A percentile compares a stretch with the other conserved stretches of the same genome.
Conservation (phyloP, 2,888 invertebrate genomes). For the Rhamnusium bicolor region DNA sequence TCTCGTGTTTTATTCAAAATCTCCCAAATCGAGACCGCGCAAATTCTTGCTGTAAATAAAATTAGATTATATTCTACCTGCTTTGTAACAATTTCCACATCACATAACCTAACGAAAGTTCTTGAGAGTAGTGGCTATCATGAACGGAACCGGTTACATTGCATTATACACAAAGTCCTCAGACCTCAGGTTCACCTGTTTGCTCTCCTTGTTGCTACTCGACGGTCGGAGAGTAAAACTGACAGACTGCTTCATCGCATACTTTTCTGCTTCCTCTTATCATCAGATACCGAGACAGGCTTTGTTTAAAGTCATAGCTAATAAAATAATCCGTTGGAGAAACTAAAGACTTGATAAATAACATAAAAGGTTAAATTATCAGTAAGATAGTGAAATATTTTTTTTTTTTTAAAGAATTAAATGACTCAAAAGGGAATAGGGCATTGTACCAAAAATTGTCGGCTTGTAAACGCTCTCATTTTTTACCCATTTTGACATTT, state of each 20-base stretch:
- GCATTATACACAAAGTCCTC: slow-evolving; percentile 36
- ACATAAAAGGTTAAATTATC: no score
- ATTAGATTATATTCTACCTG: slow-evolving; percentile 3
- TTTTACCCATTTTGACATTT: no score
- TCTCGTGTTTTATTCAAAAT: no score
- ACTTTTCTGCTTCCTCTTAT: slow-evolving; percentile 1
- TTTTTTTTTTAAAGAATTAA: no score
- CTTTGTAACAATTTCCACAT: slow-evolving; percentile 1
- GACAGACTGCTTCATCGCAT: neutral
- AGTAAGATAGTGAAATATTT: no score
- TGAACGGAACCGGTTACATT: slow-evolving; percentile 42
- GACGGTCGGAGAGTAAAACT: slow-evolving; percentile 10
- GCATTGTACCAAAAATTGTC: no score
- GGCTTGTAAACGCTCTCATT: no score
- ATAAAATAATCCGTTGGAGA: neutral
- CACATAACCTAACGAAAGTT: neutral
- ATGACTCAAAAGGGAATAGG: no score
- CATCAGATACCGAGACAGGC: neutral
- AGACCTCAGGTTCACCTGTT: slow-evolving; percentile 45
- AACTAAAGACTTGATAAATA: no score
- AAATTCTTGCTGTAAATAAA: neutral
- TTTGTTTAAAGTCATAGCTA: neutral
- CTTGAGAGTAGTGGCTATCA: neutral
- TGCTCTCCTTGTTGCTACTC: slow-evolving; percentile 29
- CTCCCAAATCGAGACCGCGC: neutral